Conservation (phyloP, 2,888 invertebrate species). For the Polyommatus icarus region DNA sequence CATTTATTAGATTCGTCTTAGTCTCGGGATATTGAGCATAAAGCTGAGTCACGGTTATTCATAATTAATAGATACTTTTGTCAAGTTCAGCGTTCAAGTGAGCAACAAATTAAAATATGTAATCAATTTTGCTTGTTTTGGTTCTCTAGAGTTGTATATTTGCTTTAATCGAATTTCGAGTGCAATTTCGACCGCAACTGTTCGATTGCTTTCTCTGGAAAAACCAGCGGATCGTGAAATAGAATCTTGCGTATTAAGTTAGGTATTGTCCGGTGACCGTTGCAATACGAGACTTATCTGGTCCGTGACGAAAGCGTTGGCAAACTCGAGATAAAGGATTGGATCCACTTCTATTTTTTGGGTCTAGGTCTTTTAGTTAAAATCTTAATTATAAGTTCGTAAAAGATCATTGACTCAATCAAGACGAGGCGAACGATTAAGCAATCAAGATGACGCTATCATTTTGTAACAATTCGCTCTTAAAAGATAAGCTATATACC, state of each 20-base stretch:
- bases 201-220: constrained; percentile 58
- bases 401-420: neutral
- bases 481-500: neutral
- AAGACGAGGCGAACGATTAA: neutral
- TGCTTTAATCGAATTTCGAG: neutral
- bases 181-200: neutral
- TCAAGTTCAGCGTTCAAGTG: no score
- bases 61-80: no score
- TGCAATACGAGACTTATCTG: constrained; percentile 36
- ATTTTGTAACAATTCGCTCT: neutral
- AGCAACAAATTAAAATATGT: no score
- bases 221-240: constrained; percentile 69
- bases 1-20: no score
- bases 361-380: constrained; percentile 4
- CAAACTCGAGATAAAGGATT: constrained; percentile 29
- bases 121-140: no score
- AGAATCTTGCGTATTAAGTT: constrained; percentile 56
- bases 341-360: neutral
- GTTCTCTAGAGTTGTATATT: no score
- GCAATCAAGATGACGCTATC: neutral
- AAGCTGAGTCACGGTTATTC: no score
- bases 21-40: no score
- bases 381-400: neutral
- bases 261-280: constrained; percentile 33
- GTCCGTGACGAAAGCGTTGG: constrained; percentile 41